phyloP scores from a whole-genome alignment of 2,797 vertebrate genomes.

The Enteromius trimaculatus region DNA sequence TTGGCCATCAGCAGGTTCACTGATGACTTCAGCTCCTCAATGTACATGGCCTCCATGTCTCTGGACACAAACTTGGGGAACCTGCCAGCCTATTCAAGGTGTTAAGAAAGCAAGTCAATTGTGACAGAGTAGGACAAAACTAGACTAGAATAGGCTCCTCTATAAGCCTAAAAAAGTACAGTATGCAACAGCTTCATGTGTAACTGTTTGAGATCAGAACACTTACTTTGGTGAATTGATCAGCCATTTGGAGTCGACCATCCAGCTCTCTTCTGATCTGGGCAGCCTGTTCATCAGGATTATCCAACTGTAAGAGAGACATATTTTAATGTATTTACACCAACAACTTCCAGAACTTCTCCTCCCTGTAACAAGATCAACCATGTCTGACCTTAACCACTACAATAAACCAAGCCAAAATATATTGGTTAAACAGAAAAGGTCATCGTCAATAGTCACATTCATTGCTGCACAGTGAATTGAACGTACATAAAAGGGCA shows the following conservation, averaged over 20 bases:
- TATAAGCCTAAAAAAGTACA: background rate
- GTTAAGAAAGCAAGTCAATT: constrained; percentile 40
- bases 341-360: background rate
- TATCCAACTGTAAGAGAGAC: constrained; percentile 85
- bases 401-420: constrained; percentile 16
- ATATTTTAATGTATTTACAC: background rate
- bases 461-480: background rate
- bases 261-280: constrained; percentile 97
- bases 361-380: background rate
- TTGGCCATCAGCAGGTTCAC: constrained; percentile 99
- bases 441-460: background rate
- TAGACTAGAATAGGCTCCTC: background rate
- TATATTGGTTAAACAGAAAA: background rate
- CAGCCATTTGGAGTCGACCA: constrained; percentile 98
- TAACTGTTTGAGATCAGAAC: constrained; percentile 2
- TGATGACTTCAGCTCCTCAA: constrained; percentile 95
- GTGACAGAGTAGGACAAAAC: background rate
- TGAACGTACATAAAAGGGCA: background rate
- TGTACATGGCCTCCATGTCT: constrained; percentile 98
- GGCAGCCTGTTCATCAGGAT: constrained; percentile 96
- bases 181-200: background rate
- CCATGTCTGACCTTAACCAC: background rate
- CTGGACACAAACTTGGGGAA: constrained; percentile 94
- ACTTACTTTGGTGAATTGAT: constrained; percentile 95
- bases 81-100: constrained; percentile 82